These are phyloP conservation scores for Tipula lateralis DNA, from an alignment of 2,888 invertebrate species.

Conservation along the genomic window DNA sequence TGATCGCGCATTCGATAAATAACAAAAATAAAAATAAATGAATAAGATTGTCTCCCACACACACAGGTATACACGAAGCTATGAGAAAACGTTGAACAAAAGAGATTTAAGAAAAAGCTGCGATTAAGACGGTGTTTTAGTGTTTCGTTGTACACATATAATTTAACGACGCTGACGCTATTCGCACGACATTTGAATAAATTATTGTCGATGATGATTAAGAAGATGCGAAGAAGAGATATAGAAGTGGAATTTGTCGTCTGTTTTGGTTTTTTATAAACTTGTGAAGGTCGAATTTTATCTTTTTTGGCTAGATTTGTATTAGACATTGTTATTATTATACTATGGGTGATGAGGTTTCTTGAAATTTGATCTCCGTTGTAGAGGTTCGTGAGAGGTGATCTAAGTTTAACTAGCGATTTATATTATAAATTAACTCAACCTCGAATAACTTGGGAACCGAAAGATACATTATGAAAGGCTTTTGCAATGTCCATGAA, in stretches of 20 bases:
- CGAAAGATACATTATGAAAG: too few relatives aligned
- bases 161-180: background rate
- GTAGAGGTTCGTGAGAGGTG: too few relatives aligned
- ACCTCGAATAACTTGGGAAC: too few relatives aligned
- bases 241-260: background rate
- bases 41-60: background rate
- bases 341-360: too few relatives aligned
- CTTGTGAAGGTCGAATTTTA: background rate
- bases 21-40: background rate
- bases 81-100: background rate
- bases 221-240: background rate
- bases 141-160: background rate
- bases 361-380: too few relatives aligned
- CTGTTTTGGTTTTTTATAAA: background rate
- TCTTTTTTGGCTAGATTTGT: background rate
- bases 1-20: background rate
- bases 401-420: too few relatives aligned
- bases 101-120: too few relatives aligned
- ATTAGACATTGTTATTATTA: background rate
- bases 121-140: too few relatives aligned
- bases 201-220: background rate
- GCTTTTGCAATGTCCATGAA: too few relatives aligned
- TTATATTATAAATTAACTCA: too few relatives aligned
- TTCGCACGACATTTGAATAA: background rate
- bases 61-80: background rate